Evolutionary conservation across 2,113 vertebrate species (phyloP).

Genomic region (Poecile atricapillus): DNA sequence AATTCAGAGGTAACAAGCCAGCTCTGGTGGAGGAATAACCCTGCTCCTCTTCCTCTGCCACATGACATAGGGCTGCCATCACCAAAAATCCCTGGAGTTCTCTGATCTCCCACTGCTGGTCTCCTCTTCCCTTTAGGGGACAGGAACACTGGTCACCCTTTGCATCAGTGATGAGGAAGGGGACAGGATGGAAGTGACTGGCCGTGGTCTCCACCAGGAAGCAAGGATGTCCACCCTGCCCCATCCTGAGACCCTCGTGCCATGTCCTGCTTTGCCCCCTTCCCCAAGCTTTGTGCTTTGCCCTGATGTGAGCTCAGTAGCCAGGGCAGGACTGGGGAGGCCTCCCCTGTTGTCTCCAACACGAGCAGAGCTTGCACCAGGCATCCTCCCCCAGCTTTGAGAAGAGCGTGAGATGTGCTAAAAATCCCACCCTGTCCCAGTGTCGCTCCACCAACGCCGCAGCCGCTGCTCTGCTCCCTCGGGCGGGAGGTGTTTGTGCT

Average conservation of each 20-base stretch:
- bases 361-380: neutral
- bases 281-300: neutral
- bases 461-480: rapidly evolving
- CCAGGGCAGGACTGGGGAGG: neutral
- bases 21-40: neutral
- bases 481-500: neutral
- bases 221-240: neutral
- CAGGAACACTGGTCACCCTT: neutral
- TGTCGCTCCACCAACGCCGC: rapidly evolving
- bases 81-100: neutral
- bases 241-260: rapidly evolving
- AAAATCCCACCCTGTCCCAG: neutral
- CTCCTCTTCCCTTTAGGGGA: neutral
- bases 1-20: neutral
- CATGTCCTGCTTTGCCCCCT: neutral
- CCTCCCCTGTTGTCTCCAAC: neutral
- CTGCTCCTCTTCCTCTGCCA: neutral
- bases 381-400: neutral
- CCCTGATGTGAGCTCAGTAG: neutral
- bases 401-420: neutral
- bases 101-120: neutral
- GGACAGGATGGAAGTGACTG: neutral
- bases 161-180: neutral
- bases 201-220: neutral
- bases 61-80: rapidly evolving